Evolutionary conservation across 1,140 invertebrate species (phyloP).

Genomic region (Drosophila fuyamai): DNA sequence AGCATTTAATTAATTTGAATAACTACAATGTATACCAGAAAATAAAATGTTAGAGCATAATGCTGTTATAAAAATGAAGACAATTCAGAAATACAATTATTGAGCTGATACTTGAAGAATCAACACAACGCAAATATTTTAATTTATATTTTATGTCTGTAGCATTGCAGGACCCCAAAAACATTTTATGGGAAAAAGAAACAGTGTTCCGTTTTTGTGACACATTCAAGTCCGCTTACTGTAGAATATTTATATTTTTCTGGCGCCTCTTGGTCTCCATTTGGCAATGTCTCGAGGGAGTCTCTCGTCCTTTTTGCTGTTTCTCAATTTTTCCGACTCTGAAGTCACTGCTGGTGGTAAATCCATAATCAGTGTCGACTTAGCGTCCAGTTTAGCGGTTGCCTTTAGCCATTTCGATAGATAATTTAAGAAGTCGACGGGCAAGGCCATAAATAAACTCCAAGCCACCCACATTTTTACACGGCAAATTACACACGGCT

Average conservation of each 20-base stretch:
- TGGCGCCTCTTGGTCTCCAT: slow-evolving; percentile 32
- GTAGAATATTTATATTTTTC: slow-evolving; percentile 5
- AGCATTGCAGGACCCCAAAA: neutral
- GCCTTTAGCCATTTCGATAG: slow-evolving; percentile 45
- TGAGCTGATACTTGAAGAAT: neutral
- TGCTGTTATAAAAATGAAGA: neutral
- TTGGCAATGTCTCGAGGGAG: slow-evolving; percentile 23
- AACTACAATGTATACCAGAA: no score
- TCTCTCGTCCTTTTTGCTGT: no score
- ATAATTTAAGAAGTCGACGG: slow-evolving; percentile 40
- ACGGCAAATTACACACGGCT: slow-evolving; percentile 69
- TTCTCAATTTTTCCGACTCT: neutral
- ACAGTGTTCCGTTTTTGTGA: slow-evolving; percentile 16
- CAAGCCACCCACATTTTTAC: slow-evolving; percentile 56
- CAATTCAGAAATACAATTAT: neutral
- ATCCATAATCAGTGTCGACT: slow-evolving; percentile 52
- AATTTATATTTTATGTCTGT: neutral
- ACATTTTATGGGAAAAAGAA: slow-evolving; percentile 23
- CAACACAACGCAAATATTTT: neutral
- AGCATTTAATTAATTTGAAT: no score
- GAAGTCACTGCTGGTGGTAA: slow-evolving; percentile 20
- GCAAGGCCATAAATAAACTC: slow-evolving; percentile 68
- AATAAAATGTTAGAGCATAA: no score
- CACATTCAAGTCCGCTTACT: slow-evolving; percentile 22
- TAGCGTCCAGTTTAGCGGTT: slow-evolving; percentile 38